Evolutionary conservation across 2,797 vertebrate species (phyloP).

Genomic region (Silurus aristotelis): DNA sequence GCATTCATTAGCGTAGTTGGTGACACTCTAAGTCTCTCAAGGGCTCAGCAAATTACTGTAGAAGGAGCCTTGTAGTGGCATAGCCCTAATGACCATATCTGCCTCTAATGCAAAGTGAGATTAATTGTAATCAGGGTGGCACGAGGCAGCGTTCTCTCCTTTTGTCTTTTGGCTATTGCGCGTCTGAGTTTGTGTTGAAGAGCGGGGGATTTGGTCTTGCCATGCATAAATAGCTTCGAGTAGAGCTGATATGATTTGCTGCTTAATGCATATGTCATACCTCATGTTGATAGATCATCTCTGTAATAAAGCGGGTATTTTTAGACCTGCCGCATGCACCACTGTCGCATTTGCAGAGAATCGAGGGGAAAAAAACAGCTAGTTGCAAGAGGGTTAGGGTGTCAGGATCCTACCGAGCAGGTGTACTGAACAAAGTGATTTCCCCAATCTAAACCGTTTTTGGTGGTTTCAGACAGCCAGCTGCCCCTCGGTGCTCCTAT

Average conservation of each 20-base stretch:
- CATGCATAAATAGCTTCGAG: conserved; percentile 58
- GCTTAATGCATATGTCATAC: conserved; percentile 58
- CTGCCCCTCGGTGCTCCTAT: conserved; percentile 12
- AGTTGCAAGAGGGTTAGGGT: not conserved
- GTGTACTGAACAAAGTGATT: conserved; percentile 9
- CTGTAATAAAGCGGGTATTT: conserved; percentile 65
- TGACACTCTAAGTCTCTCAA: conserved; percentile 56
- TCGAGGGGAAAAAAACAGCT: too few species aligned
- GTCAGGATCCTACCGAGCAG: conserved; percentile 16
- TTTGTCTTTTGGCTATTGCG: conserved; percentile 45
- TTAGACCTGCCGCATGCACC: conserved; percentile 48
- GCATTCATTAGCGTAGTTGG: conserved; percentile 61
- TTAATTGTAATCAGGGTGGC: conserved; percentile 5
- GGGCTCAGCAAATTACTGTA: conserved; percentile 51
- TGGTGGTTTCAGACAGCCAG: conserved; percentile 13
- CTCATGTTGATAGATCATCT: conserved; percentile 64
- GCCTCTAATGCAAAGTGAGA: conserved; percentile 21
- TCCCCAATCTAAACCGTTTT: conserved; percentile 22
- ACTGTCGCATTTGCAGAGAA: conserved; percentile 16
- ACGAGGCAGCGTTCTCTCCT: conserved; percentile 27
- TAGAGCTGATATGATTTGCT: conserved; percentile 52
- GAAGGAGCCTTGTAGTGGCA: conserved; percentile 41
- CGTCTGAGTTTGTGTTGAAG: conserved; percentile 38
- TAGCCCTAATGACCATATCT: conserved; percentile 34
- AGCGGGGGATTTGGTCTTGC: conserved; percentile 24